Base-by-base conservation (phyloP, 2,888 invertebrate species). In the Protodeltote pygarga region DNA sequence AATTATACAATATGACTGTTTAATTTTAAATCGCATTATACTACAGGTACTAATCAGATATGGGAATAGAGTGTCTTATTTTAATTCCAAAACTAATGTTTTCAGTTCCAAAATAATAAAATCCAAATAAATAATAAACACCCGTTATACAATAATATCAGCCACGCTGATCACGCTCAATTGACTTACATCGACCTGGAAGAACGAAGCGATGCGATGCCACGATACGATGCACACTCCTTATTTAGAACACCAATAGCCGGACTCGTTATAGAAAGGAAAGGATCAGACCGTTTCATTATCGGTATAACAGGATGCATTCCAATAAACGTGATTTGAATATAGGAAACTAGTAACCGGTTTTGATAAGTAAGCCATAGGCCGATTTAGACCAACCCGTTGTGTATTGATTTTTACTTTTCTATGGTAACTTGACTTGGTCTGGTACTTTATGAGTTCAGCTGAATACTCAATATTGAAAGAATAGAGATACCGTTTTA, bases 111-210 rank as follows among this genome's bases (percentile, higher is more conserved):
- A n/a, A n/a, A n/a, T n/a, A n/a, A n/a, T n/a, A 48, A 32, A 17
- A 27, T 20, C 9, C n/a, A 41, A 17, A 41, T 24, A 34, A 39
- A 58, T 20, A 37, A 39, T 11, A 2, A 25, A 19, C 27, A 53
- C 28, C 61, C 54, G 61, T 61, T 58, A 41, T 61, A 34, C 14
- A 52, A 57, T 60, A 45, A 54, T 41, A 53, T 61, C 61, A 61
- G 38, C 46, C 46, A 53, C 46, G 5, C 54, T 25, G 64, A 61
- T 65, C 60, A 79, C 73, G 80, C 75, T 73, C 66, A 71, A 73
- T 71, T 72, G 75, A 54, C 49, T 73, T 83, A 75, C 75, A 70
- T 80, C 77, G 80, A 77, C 82, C 78, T 75, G 79, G 76, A 73
- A 72, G 73, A 71, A 69, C 38, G 50, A 66, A 73, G 46, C 65